These are phyloP conservation scores for Lordiphosa fenestrarum DNA, from an alignment of 2,888 invertebrate species.

Conservation along the genomic window DNA sequence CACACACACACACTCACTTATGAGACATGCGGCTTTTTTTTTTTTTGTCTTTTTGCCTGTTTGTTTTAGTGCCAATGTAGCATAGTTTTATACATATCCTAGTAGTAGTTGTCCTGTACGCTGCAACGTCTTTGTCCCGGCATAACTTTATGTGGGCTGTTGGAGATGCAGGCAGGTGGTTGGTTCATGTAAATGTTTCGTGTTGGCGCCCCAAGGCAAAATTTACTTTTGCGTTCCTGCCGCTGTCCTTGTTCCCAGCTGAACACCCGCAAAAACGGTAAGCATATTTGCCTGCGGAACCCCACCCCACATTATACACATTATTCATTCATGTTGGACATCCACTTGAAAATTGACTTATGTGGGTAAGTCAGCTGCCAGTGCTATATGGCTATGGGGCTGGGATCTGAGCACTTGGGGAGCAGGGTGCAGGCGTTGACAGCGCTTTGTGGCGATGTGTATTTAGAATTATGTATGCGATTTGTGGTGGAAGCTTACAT, in stretches of 20 bases:
- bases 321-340: constrained; percentile 70
- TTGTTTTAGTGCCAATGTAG: constrained; percentile 75
- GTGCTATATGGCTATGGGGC: background rate
- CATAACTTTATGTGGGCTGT: constrained; percentile 29
- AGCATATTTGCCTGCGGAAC: constrained; percentile 35
- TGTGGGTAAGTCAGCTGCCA: constrained; percentile 34
- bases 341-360: constrained; percentile 69
- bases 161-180: constrained; percentile 1
- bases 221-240: constrained; percentile 45
- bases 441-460: constrained; percentile 46
- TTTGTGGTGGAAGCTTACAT: constrained; percentile 21
- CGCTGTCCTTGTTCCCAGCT: constrained; percentile 30
- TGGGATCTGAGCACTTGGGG: constrained; percentile 13
- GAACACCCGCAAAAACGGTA: constrained; percentile 28
- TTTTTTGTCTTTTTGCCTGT: constrained; percentile 40
- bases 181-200: constrained; percentile 31
- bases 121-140: constrained; percentile 42
- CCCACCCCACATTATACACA: constrained; percentile 38
- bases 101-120: constrained; percentile 45
- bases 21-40: constrained; percentile 16
- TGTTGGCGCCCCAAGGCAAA: constrained; percentile 33
- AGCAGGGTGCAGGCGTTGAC: constrained; percentile 26
- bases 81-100: constrained; percentile 74
- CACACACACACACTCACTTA: constrained; percentile 6
- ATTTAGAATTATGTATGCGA: constrained; percentile 50